Base-by-base conservation (phyloP, 92 coral and sea anemone species). In the Parazoanthus darwini region DNA sequence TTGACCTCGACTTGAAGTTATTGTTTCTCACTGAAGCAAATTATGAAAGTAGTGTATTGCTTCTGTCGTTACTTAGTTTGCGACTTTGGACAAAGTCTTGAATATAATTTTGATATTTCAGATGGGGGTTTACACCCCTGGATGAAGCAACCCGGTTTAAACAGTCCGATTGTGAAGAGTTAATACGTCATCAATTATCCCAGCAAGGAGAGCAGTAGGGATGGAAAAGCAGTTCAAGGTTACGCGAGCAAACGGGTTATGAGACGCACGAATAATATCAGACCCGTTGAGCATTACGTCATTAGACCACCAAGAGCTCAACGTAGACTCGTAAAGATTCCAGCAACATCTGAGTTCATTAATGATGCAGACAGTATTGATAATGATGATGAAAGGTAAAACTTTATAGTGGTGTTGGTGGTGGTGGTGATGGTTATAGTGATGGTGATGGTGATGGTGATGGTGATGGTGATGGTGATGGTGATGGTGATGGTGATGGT, bases 61-160 rank as follows among this genome's bases (percentile, higher is more conserved):
- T 16, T 48, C 26, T 63, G 23, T 38, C 2, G 13, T 56, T 44
- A 4, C 42, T 26, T 78, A 16, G 78, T 75, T 14, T 75, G 79
- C 2, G 1, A 26, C 70, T 63, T 20, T 20, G 70, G 8, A 22
- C 70, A 38, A 37, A n/a, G 48, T 13, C 8, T 75, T 0, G 39
- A 1, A 37, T 37, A 16, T 36, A 16, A 38, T 37, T 43, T 23
- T 18, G 22, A 75, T 23, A 75, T 50, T 80, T 8, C 54, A 92
- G 94, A 22, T 92, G 94, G 94, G 88, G 86, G 29, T 81, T 74
- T 54, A 85, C 94, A 11, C 94, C 94, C 10, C 85, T 92, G 35
- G 92, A 92, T 71, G 94, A 92, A 33, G 91, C 94, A 54, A 74
- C 50, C 6, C 87, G 90, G 63, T 92, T 92, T 83, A 82, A 82